phyloP scores from a whole-genome alignment of 2,797 vertebrate genomes.

The Trachops cirrhosus region DNA sequence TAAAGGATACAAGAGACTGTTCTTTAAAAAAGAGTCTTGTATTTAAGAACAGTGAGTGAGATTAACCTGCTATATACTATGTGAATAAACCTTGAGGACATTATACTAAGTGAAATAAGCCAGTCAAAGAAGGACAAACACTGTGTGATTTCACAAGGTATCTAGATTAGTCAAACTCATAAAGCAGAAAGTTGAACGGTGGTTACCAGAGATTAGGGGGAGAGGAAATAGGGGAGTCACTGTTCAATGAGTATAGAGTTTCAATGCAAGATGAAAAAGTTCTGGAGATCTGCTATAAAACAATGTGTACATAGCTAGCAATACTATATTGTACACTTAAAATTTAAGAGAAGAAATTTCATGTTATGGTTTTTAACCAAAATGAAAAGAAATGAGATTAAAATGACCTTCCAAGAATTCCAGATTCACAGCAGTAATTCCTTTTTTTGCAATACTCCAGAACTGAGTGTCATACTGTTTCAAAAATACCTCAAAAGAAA shows the following conservation, averaged over 20 bases:
- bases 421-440: background rate
- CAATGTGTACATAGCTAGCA: background rate
- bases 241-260: background rate
- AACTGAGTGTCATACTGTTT: background rate
- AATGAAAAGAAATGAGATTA: background rate
- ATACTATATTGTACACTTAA: background rate
- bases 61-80: background rate
- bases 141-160: background rate
- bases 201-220: too few species aligned
- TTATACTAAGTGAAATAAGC: background rate
- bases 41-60: background rate
- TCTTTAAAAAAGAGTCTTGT: background rate
- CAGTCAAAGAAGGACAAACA: background rate
- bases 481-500: background rate
- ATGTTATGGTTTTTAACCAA: background rate
- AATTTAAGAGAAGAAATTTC: background rate
- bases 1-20: background rate
- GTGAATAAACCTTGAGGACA: background rate
- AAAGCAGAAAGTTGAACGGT: background rate
- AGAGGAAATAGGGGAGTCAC: background rate
- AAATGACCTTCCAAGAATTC: background rate
- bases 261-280: background rate
- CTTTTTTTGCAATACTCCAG: background rate
- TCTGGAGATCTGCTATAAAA: background rate
- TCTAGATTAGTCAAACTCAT: background rate